Base-by-base conservation (phyloP, 2,797 vertebrate genomes). In the Leptodactylus fallax region DNA sequence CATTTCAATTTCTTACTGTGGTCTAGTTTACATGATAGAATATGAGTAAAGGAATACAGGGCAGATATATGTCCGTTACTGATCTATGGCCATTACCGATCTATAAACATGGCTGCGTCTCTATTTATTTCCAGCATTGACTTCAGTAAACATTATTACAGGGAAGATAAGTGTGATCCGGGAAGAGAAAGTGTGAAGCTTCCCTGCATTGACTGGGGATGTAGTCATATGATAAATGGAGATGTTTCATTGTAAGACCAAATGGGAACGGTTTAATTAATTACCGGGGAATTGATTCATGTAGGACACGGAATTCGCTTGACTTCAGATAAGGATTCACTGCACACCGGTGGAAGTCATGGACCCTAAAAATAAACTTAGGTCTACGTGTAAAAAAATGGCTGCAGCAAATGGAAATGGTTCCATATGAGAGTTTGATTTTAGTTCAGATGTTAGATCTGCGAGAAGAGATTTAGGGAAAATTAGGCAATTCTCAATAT, bases 181-280 rank as follows among this genome's bases (percentile, higher is more conserved):
- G 17, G 36, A 72, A 45, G 36, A 72, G 47, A 72, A 45, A 72
- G 36, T 47, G 69, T 19, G 36, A 47, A 19, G 27, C 69, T 72
- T 72, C 10, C 8, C 27, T 10, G 14, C 69, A 72, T 47, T 72
- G 69, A 45, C 36, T 3, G 36, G 36, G 36, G 36, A 36, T 36
- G 36, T 36, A 72, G 36, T 58, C 23, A 36, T 21, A 56, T 79
- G 55, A 79, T 79, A 45, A 79, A 27, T 60, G 9, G 7, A 79
- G 78, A 79, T 10, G 25, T 79, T 58, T 60, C 56, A 36, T 12
- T 27, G 55, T 58, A 45, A 60, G 19, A 58, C 55, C 27, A 79
- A 60, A 25, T 60, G 55, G 78, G 55, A 51, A 79, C 14, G 16
- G 25, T 79, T 79, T 60, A 16, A 60, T 79, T 36, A 79, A 79